Evolutionary conservation across 2,888 invertebrate species (phyloP).

Genomic region (Cactoblastis cactorum): DNA sequence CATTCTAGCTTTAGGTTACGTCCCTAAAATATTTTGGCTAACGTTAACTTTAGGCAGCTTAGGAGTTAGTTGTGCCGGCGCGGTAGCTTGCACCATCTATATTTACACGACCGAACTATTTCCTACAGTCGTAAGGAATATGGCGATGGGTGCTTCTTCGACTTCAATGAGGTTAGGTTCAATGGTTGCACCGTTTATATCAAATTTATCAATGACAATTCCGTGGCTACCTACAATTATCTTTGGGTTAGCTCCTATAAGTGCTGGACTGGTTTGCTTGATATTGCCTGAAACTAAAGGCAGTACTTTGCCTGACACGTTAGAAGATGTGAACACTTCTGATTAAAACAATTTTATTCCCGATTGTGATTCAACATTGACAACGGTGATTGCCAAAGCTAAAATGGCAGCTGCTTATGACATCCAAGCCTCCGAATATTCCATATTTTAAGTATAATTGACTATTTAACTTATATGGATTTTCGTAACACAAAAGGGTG

Average conservation of each 20-base stretch:
- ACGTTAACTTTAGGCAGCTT: slow-evolving; percentile 82
- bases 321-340: slow-evolving; percentile 82
- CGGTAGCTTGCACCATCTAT: slow-evolving; percentile 90
- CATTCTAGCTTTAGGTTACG: slow-evolving; percentile 79
- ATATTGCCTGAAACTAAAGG: slow-evolving; percentile 89
- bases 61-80: slow-evolving; percentile 88
- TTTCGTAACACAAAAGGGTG: too few relatives aligned
- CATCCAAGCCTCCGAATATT: too few relatives aligned
- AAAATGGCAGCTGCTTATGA: too few relatives aligned
- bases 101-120: slow-evolving; percentile 92
- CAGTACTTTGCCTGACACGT: slow-evolving; percentile 84
- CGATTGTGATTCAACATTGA: too few relatives aligned
- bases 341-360: not conserved
- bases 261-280: slow-evolving; percentile 82
- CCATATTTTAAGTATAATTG: too few relatives aligned
- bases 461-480: too few relatives aligned
- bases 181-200: slow-evolving; percentile 90
- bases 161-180: slow-evolving; percentile 91
- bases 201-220: slow-evolving; percentile 73
- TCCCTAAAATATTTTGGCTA: slow-evolving; percentile 71
- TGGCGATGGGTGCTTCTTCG: slow-evolving; percentile 90
- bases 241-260: slow-evolving; percentile 83
- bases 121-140: slow-evolving; percentile 92
- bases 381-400: too few relatives aligned
- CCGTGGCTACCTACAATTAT: slow-evolving; percentile 84